Conservation (phyloP, 2,888 invertebrate species). For the Thymelicus acteon region DNA sequence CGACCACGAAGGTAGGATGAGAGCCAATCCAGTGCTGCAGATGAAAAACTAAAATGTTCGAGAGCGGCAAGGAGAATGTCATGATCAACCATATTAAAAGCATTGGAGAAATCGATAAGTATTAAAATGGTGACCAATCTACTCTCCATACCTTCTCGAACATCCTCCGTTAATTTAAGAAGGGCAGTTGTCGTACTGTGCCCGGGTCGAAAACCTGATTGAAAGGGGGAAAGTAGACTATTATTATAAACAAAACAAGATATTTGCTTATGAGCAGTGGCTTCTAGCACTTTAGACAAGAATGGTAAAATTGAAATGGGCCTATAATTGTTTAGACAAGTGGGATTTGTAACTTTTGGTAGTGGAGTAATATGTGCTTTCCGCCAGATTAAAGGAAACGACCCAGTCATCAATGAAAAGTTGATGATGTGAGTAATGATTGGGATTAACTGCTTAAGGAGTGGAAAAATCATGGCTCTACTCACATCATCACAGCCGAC, state of each 20-base stretch:
- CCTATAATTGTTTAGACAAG: neutral
- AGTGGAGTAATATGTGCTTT: conserved; percentile 9
- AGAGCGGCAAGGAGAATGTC: no score
- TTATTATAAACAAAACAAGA: neutral
- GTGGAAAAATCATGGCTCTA: neutral
- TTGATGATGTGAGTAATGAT: neutral
- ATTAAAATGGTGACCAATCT: no score
- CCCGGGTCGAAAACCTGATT: neutral
- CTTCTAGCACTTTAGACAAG: neutral
- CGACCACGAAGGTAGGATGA: no score
- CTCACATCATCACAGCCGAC: neutral
- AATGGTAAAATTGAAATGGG: conserved; percentile 10
- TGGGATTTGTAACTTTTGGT: conserved; percentile 10
- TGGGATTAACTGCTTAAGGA: neutral
- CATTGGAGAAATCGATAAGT: no score
- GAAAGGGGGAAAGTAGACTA: neutral
- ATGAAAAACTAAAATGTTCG: no score
- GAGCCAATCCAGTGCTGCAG: no score
- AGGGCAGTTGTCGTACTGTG: neutral
- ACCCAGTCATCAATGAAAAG: neutral
- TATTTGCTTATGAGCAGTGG: neutral
- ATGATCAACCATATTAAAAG: no score
- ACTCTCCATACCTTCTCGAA: no score
- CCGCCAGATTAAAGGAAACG: conserved; percentile 6
- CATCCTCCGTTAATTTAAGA: no score